These are phyloP conservation scores for Aptenodytes patagonicus DNA, from an alignment of 2,113 vertebrate species.

Conservation along the genomic window DNA sequence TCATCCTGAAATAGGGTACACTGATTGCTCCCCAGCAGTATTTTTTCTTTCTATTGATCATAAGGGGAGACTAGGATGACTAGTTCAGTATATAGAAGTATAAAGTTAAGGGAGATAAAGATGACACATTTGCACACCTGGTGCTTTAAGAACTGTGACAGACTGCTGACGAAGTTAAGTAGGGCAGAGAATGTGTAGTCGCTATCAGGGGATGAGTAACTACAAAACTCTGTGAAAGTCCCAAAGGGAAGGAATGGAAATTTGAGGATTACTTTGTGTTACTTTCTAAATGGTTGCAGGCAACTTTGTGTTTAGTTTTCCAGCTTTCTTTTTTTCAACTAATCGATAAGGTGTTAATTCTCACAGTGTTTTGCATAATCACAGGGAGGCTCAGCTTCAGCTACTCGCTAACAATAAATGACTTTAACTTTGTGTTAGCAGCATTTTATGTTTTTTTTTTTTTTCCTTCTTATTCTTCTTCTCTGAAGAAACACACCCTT, in stretches of 20 bases:
- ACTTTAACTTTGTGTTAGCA: neutral
- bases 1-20: neutral
- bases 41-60: neutral
- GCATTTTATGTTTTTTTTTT: rapidly evolving
- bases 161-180: neutral
- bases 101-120: neutral
- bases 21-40: neutral
- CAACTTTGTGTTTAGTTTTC: neutral
- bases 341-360: neutral
- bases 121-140: neutral
- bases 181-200: neutral
- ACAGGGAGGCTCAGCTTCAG: neutral
- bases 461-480: neutral
- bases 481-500: neutral
- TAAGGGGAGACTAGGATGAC: neutral
- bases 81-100: neutral
- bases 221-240: neutral
- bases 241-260: neutral
- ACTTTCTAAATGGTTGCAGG: neutral
- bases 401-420: neutral
- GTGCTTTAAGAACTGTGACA: neutral
- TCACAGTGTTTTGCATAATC: neutral
- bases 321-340: neutral
- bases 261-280: neutral
- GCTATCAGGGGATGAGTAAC: neutral